These are phyloP conservation scores for Paraplagusia blochii DNA, from an alignment of 2,113 vertebrate species.

Conservation along the genomic window DNA sequence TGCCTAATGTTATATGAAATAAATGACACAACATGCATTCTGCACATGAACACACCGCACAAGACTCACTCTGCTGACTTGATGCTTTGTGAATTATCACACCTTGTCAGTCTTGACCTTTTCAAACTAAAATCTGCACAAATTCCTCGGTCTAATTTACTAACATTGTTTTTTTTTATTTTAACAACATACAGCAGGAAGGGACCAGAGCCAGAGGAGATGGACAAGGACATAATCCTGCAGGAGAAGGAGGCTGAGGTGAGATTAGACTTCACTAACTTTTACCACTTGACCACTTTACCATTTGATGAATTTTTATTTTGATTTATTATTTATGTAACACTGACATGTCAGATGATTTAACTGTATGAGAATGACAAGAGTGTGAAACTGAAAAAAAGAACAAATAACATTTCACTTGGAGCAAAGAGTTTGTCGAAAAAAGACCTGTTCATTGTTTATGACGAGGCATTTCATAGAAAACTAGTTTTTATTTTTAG, in stretches of 20 bases:
- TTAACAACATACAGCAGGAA: slow-evolving; percentile 72
- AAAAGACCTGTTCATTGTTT: too few species aligned
- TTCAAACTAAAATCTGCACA: neutral
- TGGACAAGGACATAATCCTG: slow-evolving; percentile 96
- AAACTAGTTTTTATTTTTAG: too few species aligned
- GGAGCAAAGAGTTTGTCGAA: too few species aligned
- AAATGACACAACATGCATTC: slow-evolving; percentile 19
- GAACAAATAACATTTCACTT: too few species aligned
- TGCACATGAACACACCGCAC: neutral
- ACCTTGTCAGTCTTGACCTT: neutral
- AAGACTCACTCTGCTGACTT: neutral
- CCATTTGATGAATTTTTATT: too few species aligned
- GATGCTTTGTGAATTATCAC: slow-evolving; percentile 11
- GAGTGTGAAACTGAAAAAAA: too few species aligned
- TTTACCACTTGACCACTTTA: too few species aligned
- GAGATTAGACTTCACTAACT: slow-evolving; percentile 12
- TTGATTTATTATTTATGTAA: too few species aligned
- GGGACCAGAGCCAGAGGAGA: slow-evolving; percentile 88
- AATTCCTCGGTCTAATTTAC: neutral
- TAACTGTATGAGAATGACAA: too few species aligned
- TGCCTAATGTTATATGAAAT: slow-evolving; percentile 25
- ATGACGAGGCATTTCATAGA: too few species aligned
- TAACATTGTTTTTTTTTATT: slow-evolving; percentile 1
- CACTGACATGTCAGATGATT: too few species aligned
- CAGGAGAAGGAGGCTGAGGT: slow-evolving; percentile 99